Evolutionary conservation across 2,888 invertebrate genomes (phyloP).

Genomic region (Imbricaverruca yamaguchii): DNA sequence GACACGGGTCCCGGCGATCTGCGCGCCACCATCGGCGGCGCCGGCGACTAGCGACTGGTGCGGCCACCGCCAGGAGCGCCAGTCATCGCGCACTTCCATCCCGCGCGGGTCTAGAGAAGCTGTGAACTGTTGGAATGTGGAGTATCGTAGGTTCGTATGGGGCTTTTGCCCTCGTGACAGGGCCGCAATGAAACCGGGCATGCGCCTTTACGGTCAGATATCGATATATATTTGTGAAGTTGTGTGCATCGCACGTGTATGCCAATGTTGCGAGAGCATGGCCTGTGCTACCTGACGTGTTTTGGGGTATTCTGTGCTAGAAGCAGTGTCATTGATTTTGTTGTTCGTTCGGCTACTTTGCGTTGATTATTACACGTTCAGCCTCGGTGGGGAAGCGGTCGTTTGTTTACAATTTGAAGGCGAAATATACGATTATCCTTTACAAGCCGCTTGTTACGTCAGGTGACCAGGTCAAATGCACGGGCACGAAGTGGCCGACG

Average conservation of each 20-base stretch:
- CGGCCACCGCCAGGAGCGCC: neutral
- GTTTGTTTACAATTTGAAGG: neutral
- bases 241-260: neutral
- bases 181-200: neutral
- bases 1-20: neutral
- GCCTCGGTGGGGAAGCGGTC: neutral
- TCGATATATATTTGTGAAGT: neutral
- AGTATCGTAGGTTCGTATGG: neutral
- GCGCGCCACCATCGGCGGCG: neutral
- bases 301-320: neutral
- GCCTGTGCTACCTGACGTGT: neutral
- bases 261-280: neutral
- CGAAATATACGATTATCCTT: slow-evolving; percentile 11
- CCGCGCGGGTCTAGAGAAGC: neutral
- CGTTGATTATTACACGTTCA: neutral
- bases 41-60: neutral
- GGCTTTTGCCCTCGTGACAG: neutral
- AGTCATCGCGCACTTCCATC: neutral
- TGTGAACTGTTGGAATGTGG: neutral
- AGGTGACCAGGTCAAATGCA: no score
- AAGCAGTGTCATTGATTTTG: neutral
- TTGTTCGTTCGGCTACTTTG: slow-evolving; percentile 1
- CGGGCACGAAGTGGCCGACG: no score
- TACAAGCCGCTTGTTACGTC: neutral
- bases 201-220: neutral